These are phyloP conservation scores for Champsocephalus gunnari DNA, from an alignment of 2,797 vertebrate species.

Conservation along the genomic window DNA sequence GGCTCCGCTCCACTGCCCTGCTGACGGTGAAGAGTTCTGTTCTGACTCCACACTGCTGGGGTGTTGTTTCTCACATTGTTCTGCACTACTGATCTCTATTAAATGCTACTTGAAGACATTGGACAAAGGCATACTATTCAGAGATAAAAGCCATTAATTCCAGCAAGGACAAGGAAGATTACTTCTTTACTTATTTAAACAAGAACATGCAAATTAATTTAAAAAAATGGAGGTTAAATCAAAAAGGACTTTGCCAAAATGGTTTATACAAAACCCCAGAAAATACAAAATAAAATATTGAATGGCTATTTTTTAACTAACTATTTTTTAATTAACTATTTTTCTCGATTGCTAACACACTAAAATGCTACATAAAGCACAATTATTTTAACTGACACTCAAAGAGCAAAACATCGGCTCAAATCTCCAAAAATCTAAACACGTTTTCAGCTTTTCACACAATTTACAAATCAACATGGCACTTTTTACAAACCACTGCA, in stretches of 20 bases:
- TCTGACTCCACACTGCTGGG: slow-evolving; percentile 25
- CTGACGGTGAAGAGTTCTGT: slow-evolving; percentile 55
- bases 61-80: slow-evolving; percentile 57
- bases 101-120: slow-evolving; percentile 49
- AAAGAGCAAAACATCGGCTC: no score
- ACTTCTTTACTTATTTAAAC: slow-evolving; percentile 30
- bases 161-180: slow-evolving; percentile 18
- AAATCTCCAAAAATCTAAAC: no score
- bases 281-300: background rate
- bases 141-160: slow-evolving; percentile 41
- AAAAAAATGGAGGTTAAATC: slow-evolving; percentile 8
- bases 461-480: no score
- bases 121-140: slow-evolving; percentile 13
- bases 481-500: no score
- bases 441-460: no score
- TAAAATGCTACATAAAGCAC: no score
- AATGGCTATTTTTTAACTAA: slow-evolving; percentile 1
- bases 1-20: slow-evolving; percentile 54
- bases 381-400: no score
- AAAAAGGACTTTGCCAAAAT: slow-evolving; percentile 5
- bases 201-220: slow-evolving; percentile 8
- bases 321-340: no score
- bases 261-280: background rate
- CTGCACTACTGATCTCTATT: slow-evolving; percentile 60
- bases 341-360: no score